phyloP scores from a whole-genome alignment of 2,888 invertebrate species.

The Blastobasis lacticolella region DNA sequence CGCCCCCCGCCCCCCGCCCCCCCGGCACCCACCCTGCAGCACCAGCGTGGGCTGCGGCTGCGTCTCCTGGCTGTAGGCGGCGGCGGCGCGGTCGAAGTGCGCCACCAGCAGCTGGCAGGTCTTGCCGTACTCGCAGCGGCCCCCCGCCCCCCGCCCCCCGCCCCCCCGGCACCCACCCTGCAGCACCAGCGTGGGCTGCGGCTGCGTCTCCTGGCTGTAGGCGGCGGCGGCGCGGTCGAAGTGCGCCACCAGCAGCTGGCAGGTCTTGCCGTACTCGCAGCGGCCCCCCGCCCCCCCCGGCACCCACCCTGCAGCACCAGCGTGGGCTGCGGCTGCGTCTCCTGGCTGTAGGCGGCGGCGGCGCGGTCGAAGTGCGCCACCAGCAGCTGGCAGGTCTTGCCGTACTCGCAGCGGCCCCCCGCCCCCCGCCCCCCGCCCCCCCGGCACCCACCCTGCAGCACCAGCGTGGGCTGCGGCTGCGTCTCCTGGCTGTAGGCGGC shows the following conservation, averaged over 20 bases:
- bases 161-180: background rate
- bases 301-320: conserved; percentile 8
- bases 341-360: conserved; percentile 77
- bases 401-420: background rate
- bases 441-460: conserved; percentile 13
- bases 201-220: conserved; percentile 72
- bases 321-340: conserved; percentile 17
- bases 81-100: background rate
- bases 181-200: conserved; percentile 9
- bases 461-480: conserved; percentile 8
- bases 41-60: conserved; percentile 9
- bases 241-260: background rate
- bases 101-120: background rate
- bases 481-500: conserved; percentile 78
- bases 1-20: conserved; percentile 84
- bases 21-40: conserved; percentile 43
- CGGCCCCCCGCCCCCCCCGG: conserved; percentile 70
- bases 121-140: background rate
- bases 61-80: conserved; percentile 78
- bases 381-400: background rate
- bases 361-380: background rate
- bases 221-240: conserved; percentile 49
- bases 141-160: no score
- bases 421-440: conserved; percentile 87
- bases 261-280: background rate